Evolutionary conservation across 2,113 vertebrate genomes (phyloP).

Genomic region (Cricetomys ansorgei): DNA sequence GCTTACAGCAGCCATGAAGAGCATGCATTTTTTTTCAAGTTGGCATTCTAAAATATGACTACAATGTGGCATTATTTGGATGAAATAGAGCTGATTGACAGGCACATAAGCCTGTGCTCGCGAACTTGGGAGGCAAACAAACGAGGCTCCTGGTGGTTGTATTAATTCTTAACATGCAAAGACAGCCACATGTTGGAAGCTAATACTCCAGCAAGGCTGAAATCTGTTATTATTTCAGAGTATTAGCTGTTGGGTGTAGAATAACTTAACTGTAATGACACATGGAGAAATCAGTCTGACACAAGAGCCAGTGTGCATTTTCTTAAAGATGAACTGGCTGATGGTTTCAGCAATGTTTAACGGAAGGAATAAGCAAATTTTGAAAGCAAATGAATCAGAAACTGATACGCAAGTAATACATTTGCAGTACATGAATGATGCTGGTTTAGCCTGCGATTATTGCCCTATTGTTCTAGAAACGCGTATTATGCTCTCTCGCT

Average conservation of each 20-base stretch:
- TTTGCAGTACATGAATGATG: slow-evolving; percentile 76
- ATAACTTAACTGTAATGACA: slow-evolving; percentile 78
- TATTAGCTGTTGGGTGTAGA: slow-evolving; percentile 79
- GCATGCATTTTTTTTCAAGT: background rate
- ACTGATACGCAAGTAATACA: slow-evolving; percentile 79
- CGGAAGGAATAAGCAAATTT: slow-evolving; percentile 75
- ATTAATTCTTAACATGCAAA: slow-evolving; percentile 77
- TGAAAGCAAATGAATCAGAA: slow-evolving; percentile 82
- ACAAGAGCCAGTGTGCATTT: slow-evolving; percentile 57
- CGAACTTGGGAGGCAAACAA: slow-evolving; percentile 32
- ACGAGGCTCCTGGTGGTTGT: background rate
- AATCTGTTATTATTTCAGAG: slow-evolving; percentile 80
- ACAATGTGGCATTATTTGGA: slow-evolving; percentile 30
- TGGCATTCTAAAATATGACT: slow-evolving; percentile 32
- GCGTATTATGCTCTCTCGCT: slow-evolving; percentile 46
- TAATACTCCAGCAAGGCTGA: slow-evolving; percentile 73
- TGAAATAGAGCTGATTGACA: slow-evolving; percentile 28
- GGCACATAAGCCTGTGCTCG: background rate
- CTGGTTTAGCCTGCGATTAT: slow-evolving; percentile 71
- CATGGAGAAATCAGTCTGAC: slow-evolving; percentile 77
- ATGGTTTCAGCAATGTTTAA: slow-evolving; percentile 71
- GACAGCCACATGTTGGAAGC: slow-evolving; percentile 56
- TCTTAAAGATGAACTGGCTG: slow-evolving; percentile 74
- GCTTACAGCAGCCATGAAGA: background rate
- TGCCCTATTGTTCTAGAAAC: slow-evolving; percentile 61